phyloP scores from a whole-genome alignment of 35 echinoderm and acorn worm genomes.

The Apostichopus japonicus region DNA sequence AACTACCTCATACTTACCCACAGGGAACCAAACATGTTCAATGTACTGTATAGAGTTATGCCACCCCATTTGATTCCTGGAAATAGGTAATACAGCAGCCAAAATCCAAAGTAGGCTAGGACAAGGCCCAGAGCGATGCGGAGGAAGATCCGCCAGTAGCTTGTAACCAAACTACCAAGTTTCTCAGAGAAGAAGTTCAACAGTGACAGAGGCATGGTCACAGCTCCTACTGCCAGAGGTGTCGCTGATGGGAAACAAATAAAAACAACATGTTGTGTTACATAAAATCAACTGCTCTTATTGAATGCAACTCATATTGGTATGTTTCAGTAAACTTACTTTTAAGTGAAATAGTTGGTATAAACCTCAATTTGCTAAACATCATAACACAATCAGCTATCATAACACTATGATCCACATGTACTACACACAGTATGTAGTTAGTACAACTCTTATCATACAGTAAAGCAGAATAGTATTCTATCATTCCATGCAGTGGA shows the following conservation, averaged over 20 bases:
- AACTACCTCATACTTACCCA: constrained; percentile 12
- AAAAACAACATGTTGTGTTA: background rate
- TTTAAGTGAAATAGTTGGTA: too few species aligned
- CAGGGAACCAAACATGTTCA: constrained; percentile 46
- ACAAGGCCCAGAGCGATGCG: constrained; percentile 6
- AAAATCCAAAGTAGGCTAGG: background rate
- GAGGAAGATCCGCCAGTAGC: constrained; percentile 22
- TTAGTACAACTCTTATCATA: too few species aligned
- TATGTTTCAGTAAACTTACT: too few species aligned
- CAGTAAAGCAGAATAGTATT: too few species aligned
- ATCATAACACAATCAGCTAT: too few species aligned
- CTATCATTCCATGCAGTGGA: too few species aligned
- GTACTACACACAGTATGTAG: too few species aligned
- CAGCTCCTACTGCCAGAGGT: constrained; percentile 24
- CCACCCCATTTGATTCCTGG: constrained; percentile 52
- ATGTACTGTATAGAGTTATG: constrained; percentile 27
- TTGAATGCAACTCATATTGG: too few species aligned
- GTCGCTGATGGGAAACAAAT: background rate
- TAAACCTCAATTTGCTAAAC: too few species aligned
- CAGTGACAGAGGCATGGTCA: constrained; percentile 17
- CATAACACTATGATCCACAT: too few species aligned
- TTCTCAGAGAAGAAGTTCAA: constrained; percentile 55
- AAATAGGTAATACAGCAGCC: constrained; percentile 53
- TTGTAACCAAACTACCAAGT: constrained; percentile 20
- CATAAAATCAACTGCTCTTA: too few species aligned